Evolutionary conservation across 2,888 invertebrate genomes (phyloP), one percentile per base, ranked within the genome.

Genomic region (Nemotelus pantherinus): DNA sequence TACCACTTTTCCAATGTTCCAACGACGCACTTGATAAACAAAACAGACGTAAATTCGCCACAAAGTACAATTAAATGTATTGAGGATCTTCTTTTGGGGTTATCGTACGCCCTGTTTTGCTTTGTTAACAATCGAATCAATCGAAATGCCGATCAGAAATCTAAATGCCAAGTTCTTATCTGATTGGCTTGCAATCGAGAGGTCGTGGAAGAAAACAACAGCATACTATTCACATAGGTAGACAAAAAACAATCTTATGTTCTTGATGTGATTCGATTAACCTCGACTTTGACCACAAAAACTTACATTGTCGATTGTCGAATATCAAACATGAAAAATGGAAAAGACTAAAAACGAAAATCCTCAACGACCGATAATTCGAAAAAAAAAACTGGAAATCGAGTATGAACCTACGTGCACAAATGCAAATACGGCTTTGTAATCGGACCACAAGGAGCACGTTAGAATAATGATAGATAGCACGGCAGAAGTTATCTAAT

Each of bases 231-330:
- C 43, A 63, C 45, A 57, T 45, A 68, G 41, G 57, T 25, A 25
- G 25, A 25, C 25, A 25, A 25, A 78, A 78, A 77, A 72, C 77
- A 78, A 77, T 71, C 48, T 70, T 72, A 71, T 65, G 72, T 57
- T 57, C 3, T 72, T 47, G 57, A 72, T 78, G 67, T 65, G 72
- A 78, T 77, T 78, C 47, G 4, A 58, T 77, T 78, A 76, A 78
- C 78, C 78, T 78, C 78, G 78, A 78, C 78, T 78, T 78, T 78
- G 78, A 78, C 78, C 78, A 78, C 78, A 53, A 78, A 78, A 78
- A 48, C 64, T 74, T 57, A 44, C 70, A 77, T 58, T 39, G 60
- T 44, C 45, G 67, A 57, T 60, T 72, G 47, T 55, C 39, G 10
- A 65, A 47, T 45, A 55, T 76, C 39, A 50, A 55, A 64, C 63